phyloP scores from a whole-genome alignment of 2,797 vertebrate genomes.

The Squalus acanthias region DNA sequence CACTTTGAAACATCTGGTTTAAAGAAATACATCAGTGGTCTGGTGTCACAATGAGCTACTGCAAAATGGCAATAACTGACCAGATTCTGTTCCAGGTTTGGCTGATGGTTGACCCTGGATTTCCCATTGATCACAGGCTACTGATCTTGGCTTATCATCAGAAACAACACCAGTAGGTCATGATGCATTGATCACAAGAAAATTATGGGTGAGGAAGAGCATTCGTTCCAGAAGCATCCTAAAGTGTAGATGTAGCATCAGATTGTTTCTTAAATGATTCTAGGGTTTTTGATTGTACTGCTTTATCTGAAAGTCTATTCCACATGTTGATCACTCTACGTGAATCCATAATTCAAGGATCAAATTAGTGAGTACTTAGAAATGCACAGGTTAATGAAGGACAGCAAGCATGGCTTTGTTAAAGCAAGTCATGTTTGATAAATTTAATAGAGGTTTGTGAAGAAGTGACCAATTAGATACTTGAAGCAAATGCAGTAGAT shows the following conservation, averaged over 20 bases:
- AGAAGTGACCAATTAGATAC: background rate
- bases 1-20: too few relatives aligned
- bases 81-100: background rate
- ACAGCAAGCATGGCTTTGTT: background rate
- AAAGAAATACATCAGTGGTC: background rate
- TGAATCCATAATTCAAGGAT: background rate
- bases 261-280: background rate
- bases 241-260: background rate
- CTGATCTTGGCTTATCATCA: background rate
- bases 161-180: background rate
- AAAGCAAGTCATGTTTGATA: background rate
- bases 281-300: background rate
- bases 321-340: background rate
- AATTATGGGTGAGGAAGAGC: background rate
- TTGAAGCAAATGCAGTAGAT: background rate
- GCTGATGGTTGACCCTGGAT: background rate
- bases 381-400: conserved; percentile 19
- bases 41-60: background rate
- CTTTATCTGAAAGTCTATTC: background rate
- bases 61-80: background rate
- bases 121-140: background rate
- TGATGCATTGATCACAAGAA: background rate
- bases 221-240: background rate
- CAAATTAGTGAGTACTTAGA: conserved; percentile 17
- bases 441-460: background rate